Percentiles rank a stretch among this genome's conserved stretches.
Evolutionary conservation across 2,113 vertebrate species (phyloP).

Genomic region (Elephantulus edwardii): DNA sequence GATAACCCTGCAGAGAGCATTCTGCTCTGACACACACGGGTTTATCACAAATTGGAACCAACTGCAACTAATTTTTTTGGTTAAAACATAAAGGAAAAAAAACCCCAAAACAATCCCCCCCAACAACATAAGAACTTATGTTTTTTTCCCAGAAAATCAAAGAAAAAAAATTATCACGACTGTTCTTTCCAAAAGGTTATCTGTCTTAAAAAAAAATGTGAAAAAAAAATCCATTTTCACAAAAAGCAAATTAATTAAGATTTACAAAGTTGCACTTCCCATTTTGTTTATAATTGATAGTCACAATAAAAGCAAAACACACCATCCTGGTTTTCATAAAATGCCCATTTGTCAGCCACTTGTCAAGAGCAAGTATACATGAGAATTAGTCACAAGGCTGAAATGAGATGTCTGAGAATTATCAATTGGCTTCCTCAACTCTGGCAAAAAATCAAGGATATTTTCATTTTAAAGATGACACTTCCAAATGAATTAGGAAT

Average conservation of each 20-base stretch:
- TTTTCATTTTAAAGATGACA: conserved; percentile 38
- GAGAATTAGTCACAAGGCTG: conserved; percentile 32
- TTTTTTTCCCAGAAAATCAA: not conserved
- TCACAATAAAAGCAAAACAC: conserved; percentile 49
- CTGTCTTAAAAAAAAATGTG: no score
- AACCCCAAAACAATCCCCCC: no score
- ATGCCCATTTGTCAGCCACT: conserved; percentile 28
- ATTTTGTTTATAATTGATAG: conserved; percentile 55
- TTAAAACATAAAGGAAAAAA: no score
- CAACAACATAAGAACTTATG: no score
- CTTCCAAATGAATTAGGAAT: not conserved
- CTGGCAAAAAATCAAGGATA: conserved; percentile 32
- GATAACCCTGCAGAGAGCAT: not conserved
- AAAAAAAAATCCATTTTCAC: conserved; percentile 62
- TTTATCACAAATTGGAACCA: not conserved
- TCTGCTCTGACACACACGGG: not conserved
- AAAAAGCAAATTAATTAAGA: conserved; percentile 46
- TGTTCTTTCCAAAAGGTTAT: conserved; percentile 33
- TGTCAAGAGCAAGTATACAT: conserved; percentile 41
- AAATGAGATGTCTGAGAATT: conserved; percentile 47
- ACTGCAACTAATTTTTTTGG: not conserved
- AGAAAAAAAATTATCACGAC: not conserved
- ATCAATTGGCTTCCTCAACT: not conserved
- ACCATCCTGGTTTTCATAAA: conserved; percentile 29
- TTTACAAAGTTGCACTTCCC: not conserved